Base-by-base conservation (phyloP, 2,113 vertebrate species). In the Anhinga rufa region DNA sequence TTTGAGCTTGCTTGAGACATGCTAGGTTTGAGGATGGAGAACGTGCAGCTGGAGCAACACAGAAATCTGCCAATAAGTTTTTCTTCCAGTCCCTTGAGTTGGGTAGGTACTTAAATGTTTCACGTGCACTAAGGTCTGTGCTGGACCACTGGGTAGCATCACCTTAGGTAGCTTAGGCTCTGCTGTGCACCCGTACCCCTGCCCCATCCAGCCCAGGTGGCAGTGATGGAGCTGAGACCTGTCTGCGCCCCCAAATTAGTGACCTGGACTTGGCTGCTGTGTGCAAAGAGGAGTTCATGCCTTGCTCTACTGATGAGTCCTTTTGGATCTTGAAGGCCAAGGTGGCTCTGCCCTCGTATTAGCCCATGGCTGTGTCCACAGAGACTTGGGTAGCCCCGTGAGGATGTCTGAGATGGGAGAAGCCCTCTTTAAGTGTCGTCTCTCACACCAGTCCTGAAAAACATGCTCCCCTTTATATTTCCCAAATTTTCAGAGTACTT, bases 311-410 rank as follows among this genome's bases (percentile, higher is more conserved):
- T 65, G 15, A 9, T 40, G n/a, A 38, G 28, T 54, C 17, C 12
- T 60, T 60, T 29, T 44, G 62, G 6, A 7, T 82, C 14, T 77
- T 78, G 51, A 57, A 72, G 49, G 44, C 62, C 8, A 5, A 24
- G 44, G 38, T 60, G 26, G 20, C 42, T 58, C 58, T 84, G 29
- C 44, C 34, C 57, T 38, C 57, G 62, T 60, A n/a, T 34, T 81
- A 70, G 40, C 26, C 31, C 2, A 0, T 74, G 76, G 24, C 51
- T 83, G 40, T 22, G 26, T 61, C 80, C 14, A 1, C 44, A 91
- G 58, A 17, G 31, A 20, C 28, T 75, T 7, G 0, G 9, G n/a
- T 70, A 75, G 65, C 7, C 24, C 44, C 17, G 6, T 2, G 1
- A 29, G 49, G 62, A 12, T 1, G 0, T 54, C 32, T 69, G 80